A percentile compares a stretch with the other conserved stretches of the same genome.
Conservation (phyloP, 2,888 invertebrate genomes). For the Steinernema hermaphroditum region DNA sequence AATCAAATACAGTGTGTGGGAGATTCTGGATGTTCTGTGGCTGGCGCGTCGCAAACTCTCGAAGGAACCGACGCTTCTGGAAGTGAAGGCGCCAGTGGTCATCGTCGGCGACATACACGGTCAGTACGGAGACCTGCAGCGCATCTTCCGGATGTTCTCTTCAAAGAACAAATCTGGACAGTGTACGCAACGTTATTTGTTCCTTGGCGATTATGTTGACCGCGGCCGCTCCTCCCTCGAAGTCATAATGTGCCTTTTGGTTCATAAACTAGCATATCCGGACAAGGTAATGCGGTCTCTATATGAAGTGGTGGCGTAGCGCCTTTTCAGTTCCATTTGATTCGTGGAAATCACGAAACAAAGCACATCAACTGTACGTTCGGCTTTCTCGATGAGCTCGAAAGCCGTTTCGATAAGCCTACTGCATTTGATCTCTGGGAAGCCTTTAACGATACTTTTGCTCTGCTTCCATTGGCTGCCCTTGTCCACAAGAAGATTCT, state of each 20-base stretch:
- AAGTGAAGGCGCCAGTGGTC: slow-evolving; percentile 36
- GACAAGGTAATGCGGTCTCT: too few species aligned
- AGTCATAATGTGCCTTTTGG: slow-evolving; percentile 23
- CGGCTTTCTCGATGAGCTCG: slow-evolving; percentile 40
- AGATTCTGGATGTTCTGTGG: neutral
- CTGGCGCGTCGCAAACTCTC: slow-evolving; percentile 22
- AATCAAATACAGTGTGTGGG: too few species aligned
- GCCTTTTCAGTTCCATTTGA: slow-evolving; percentile 33
- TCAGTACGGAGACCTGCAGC: slow-evolving; percentile 41
- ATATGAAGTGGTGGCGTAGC: too few species aligned
- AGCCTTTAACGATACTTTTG: slow-evolving; percentile 42
- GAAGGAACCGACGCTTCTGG: slow-evolving; percentile 37
- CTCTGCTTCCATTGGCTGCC: slow-evolving; percentile 42
- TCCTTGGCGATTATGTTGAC: slow-evolving; percentile 42
- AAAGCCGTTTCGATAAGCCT: slow-evolving; percentile 36
- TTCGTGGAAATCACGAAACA: slow-evolving; percentile 46
- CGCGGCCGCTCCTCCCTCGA: slow-evolving; percentile 37
- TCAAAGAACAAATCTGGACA: neutral
- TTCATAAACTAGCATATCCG: neutral
- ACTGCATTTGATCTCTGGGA: slow-evolving; percentile 34
- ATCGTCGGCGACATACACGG: slow-evolving; percentile 45
- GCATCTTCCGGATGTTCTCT: slow-evolving; percentile 36
- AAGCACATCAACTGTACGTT: slow-evolving; percentile 38
- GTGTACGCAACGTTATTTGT: slow-evolving; percentile 32
- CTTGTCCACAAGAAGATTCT: slow-evolving; percentile 36